Base-by-base conservation (phyloP, 2,888 invertebrate species). In the Lumbricus terrestris region DNA sequence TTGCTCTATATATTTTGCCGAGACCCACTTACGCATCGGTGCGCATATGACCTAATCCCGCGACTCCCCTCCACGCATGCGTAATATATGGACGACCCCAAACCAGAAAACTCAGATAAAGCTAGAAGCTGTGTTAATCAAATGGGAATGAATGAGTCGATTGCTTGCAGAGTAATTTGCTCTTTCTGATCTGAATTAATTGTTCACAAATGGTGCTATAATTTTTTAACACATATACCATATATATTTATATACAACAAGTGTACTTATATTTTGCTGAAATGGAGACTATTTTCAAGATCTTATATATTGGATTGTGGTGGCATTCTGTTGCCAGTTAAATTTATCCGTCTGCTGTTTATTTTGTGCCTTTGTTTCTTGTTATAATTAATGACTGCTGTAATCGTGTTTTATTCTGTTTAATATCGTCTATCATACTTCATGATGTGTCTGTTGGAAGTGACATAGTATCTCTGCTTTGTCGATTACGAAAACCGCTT, bases 201-300 rank as follows among this genome's bases (percentile, higher is more conserved):
- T 69, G 69, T 69, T 69, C 69, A 69, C 69, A 69, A 69, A 69
- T 69, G 69, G 69, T 69, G 69, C 69, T 69, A n/a, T 69, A 69
- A 69, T 69, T n/a, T n/a, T 47, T 47, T 20, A n/a, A n/a, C n/a
- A 8, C n/a, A 6, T 69, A 69, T 69, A 69, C 8, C 11, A 47
- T 47, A 20, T 18, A 47, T 47, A 20, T 47, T 3, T 40, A 47
- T 42, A 47, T 47, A 47, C 15, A 47, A 47, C 2, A 47, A 20
- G 23, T 47, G 20, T 69, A n/a, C 29, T 69, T 69, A 11, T 69
- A 69, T n/a, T 69, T 69, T 69, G n/a, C 29, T 69, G n/a, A 69
- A 47, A n/a, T n/a, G n/a, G 29, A 69, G 69, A n/a, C 69, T 69
- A 69, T 69, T 69, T 69, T 69, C 69, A n/a, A 69, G 69, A 69